These are phyloP conservation scores for Pachycephala philippinensis DNA, from an alignment of 2,113 vertebrate genomes.

Conservation along the genomic window DNA sequence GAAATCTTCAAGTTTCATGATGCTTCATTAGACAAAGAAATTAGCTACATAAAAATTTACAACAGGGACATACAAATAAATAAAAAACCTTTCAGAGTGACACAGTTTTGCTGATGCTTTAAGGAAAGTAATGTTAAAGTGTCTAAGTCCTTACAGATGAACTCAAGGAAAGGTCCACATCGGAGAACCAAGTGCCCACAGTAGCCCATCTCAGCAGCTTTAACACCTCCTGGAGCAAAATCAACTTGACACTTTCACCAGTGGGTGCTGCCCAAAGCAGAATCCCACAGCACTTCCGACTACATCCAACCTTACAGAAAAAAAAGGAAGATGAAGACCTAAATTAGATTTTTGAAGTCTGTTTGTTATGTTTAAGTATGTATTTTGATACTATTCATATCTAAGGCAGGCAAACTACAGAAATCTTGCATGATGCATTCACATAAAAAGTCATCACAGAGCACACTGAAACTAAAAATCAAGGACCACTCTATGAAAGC, in stretches of 20 bases:
- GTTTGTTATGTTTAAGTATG: not conserved
- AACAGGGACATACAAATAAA: constrained; percentile 77
- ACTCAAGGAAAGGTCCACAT: constrained; percentile 28
- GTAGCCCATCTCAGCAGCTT: constrained; percentile 72
- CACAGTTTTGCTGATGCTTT: constrained; percentile 49
- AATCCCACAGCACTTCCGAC: not conserved
- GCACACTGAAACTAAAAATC: not conserved
- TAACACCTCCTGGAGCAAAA: constrained; percentile 64
- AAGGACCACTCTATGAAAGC: not conserved
- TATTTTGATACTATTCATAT: not conserved
- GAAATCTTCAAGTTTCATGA: constrained; percentile 76
- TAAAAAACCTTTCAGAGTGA: constrained; percentile 66
- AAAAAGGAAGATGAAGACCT: not conserved
- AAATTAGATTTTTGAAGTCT: not conserved
- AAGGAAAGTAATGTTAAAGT: constrained; percentile 65
- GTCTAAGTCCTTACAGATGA: constrained; percentile 51
- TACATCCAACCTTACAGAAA: constrained; percentile 23
- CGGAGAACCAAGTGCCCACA: constrained; percentile 40
- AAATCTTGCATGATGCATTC: not conserved
- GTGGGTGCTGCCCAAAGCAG: not conserved
- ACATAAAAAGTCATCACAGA: not conserved
- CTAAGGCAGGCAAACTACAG: not conserved
- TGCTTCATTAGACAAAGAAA: constrained; percentile 55
- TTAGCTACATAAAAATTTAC: constrained; percentile 54
- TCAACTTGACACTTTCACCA: not conserved